Evolutionary conservation across 2,888 invertebrate genomes (phyloP).

Genomic region (Ceramica pisi): DNA sequence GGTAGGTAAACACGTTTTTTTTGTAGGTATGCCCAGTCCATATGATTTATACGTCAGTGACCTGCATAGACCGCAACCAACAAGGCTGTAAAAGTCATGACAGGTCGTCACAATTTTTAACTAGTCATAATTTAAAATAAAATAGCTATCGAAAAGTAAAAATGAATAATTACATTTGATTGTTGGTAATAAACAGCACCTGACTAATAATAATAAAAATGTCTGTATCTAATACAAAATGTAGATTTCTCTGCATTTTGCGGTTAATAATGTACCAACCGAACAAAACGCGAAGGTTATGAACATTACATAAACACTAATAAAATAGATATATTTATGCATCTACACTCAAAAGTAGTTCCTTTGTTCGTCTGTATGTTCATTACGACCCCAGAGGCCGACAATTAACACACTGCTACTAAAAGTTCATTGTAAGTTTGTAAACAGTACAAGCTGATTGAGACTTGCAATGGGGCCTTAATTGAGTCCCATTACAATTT

Average conservation of each 20-base stretch:
- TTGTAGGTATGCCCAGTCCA: too few species aligned
- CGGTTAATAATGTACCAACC: slow-evolving; percentile 49
- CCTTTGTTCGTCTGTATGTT: slow-evolving; percentile 31
- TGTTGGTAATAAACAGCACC: neutral
- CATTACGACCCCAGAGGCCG: slow-evolving; percentile 19
- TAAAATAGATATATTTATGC: slow-evolving; percentile 31
- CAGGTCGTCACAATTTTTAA: too few species aligned
- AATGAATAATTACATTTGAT: neutral
- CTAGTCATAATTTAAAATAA: neutral
- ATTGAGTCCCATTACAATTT: slow-evolving; percentile 34
- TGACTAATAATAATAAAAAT: slow-evolving; percentile 9
- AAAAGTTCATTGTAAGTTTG: slow-evolving; percentile 42
- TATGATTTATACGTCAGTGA: too few species aligned
- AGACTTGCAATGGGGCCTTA: slow-evolving; percentile 38
- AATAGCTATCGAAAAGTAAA: neutral
- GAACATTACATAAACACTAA: slow-evolving; percentile 57
- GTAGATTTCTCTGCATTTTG: slow-evolving; percentile 42
- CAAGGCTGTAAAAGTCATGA: neutral
- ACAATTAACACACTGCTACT: slow-evolving; percentile 52
- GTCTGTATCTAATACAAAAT: slow-evolving; percentile 8
- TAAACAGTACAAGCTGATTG: slow-evolving; percentile 40
- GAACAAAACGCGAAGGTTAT: slow-evolving; percentile 57
- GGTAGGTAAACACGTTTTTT: too few species aligned
- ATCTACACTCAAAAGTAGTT: slow-evolving; percentile 35
- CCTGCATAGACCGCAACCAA: too few species aligned